Percentiles rank a stretch among this genome's conserved stretches.
Evolutionary conservation across 2,888 invertebrate genomes (phyloP).

Genomic region (Drosophila barbarae): DNA sequence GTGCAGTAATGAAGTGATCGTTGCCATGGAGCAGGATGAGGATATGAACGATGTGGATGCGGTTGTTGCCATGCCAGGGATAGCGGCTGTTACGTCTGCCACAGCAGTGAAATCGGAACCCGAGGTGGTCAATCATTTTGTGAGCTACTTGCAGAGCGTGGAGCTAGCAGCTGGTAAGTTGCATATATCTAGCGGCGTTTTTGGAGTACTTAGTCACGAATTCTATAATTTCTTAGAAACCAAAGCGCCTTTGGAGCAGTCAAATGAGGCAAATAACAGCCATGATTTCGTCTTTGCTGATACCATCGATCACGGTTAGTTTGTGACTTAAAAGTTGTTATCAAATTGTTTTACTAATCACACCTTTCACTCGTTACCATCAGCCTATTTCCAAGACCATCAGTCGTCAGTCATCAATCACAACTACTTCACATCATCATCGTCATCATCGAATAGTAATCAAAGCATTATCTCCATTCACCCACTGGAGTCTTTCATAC

Average conservation of each 20-base stretch:
- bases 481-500: not conserved
- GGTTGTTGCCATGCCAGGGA: conserved; percentile 22
- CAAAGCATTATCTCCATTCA: not conserved
- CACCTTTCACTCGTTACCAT: conserved; percentile 10
- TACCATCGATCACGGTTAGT: conserved; percentile 75
- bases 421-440: conserved; percentile 61
- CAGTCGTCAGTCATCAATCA: conserved; percentile 54
- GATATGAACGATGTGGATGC: conserved; percentile 24
- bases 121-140: conserved; percentile 49
- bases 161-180: conserved; percentile 52
- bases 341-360: not conserved
- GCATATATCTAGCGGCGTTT: not conserved
- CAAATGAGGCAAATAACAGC: conserved; percentile 37
- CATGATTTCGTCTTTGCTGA: conserved; percentile 74
- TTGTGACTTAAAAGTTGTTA: not conserved
- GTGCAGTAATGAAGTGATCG: conserved; percentile 34
- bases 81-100: conserved; percentile 30
- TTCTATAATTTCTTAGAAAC: conserved; percentile 48
- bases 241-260: conserved; percentile 55
- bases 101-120: conserved; percentile 12
- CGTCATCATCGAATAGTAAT: conserved; percentile 65
- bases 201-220: too few relatives aligned
- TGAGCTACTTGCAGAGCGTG: conserved; percentile 50
- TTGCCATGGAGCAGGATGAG: conserved; percentile 34
- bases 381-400: conserved; percentile 62